Percentiles rank a stretch among this genome's conserved stretches.
Conservation (phyloP, 2,113 vertebrate species). For the Microcebus ravelobensis region DNA sequence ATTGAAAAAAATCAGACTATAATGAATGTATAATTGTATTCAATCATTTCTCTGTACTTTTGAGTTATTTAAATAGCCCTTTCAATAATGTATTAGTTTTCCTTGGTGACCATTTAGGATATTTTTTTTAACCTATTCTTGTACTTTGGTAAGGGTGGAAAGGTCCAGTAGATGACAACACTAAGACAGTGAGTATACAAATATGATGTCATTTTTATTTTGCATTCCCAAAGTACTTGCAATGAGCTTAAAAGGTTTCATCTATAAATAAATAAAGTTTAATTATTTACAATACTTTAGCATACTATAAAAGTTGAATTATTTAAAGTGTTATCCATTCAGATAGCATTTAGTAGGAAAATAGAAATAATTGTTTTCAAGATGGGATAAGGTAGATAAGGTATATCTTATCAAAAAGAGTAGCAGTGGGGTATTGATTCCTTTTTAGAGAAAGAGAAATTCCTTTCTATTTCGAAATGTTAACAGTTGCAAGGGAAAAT, state of each 20-base stretch:
- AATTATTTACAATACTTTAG: slow-evolving; percentile 80
- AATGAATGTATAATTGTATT: slow-evolving; percentile 39
- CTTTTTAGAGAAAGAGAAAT: slow-evolving; percentile 84
- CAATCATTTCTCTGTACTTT: slow-evolving; percentile 29
- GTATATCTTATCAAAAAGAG: slow-evolving; percentile 81
- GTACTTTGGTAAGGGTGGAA: neutral
- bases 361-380: slow-evolving; percentile 84
- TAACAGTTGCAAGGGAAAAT: slow-evolving; percentile 85
- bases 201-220: slow-evolving; percentile 46
- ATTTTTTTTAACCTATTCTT: neutral
- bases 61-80: slow-evolving; percentile 2
- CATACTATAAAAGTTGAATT: slow-evolving; percentile 80
- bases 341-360: slow-evolving; percentile 81
- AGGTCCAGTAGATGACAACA: neutral
- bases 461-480: slow-evolving; percentile 85
- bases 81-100: slow-evolving; percentile 23
- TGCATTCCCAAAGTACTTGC: slow-evolving; percentile 59
- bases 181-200: neutral
- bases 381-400: slow-evolving; percentile 79
- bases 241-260: slow-evolving; percentile 50
- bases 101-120: neutral
- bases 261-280: slow-evolving; percentile 72
- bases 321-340: slow-evolving; percentile 82
- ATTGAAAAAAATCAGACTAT: slow-evolving; percentile 9
- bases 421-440: slow-evolving; percentile 79